phyloP scores from a whole-genome alignment of 2,888 invertebrate genomes.

The Gymnoscelis rufifasciata region DNA sequence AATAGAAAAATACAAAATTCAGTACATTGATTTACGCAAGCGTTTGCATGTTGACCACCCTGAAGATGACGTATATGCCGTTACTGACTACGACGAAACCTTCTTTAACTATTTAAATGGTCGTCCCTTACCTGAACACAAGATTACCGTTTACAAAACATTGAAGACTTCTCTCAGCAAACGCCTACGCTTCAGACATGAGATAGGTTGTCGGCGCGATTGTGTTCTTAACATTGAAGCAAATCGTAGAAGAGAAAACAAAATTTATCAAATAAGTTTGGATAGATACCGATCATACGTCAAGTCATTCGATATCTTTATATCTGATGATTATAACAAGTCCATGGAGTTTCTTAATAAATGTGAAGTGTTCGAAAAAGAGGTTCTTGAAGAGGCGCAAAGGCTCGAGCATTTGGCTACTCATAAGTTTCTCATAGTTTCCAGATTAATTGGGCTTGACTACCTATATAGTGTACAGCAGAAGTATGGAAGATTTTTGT shows the following conservation, averaged over 20 bases:
- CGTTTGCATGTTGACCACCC: constrained; percentile 40
- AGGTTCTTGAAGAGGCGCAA: constrained; percentile 59
- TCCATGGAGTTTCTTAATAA: constrained; percentile 77
- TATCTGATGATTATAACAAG: constrained; percentile 79
- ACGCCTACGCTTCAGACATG: constrained; percentile 42
- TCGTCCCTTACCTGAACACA: constrained; percentile 31
- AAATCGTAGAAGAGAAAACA: constrained; percentile 74
- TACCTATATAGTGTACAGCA: constrained; percentile 81
- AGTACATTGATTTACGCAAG: constrained; percentile 40
- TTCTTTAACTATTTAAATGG: constrained; percentile 48
- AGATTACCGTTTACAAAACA: constrained; percentile 48
- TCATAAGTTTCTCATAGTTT: constrained; percentile 52
- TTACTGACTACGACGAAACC: constrained; percentile 48
- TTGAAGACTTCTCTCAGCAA: constrained; percentile 41
- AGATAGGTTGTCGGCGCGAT: constrained; percentile 67
- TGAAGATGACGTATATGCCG: constrained; percentile 39
- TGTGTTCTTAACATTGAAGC: constrained; percentile 74
- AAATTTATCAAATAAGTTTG: constrained; percentile 65
- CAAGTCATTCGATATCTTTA: constrained; percentile 79
- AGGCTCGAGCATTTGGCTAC: constrained; percentile 65
- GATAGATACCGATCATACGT: constrained; percentile 72
- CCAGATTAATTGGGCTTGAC: constrained; percentile 79
- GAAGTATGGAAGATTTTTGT: constrained; percentile 84
- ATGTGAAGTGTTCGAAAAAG: constrained; percentile 65
- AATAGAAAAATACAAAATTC: constrained; percentile 49